phyloP scores from a whole-genome alignment of 2,888 invertebrate species.

The Agrotis segetum region DNA sequence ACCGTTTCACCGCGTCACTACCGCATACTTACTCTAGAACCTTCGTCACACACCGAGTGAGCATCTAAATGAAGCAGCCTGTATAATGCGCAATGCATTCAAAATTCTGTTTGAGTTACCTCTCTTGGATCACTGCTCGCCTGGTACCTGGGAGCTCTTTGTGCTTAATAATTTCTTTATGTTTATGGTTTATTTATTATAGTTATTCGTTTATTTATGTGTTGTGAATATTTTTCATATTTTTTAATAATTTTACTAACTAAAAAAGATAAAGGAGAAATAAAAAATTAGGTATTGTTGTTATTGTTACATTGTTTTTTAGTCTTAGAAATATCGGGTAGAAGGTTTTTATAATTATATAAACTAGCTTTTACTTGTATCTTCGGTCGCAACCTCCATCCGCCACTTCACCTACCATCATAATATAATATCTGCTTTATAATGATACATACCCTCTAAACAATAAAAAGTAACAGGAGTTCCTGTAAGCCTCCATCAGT shows the following conservation, averaged over 20 bases:
- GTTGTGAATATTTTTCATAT: too few species aligned
- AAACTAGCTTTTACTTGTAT: too few species aligned
- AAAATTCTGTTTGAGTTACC: slow-evolving; percentile 53
- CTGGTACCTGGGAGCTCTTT: slow-evolving; percentile 27
- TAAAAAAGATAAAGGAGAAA: too few species aligned
- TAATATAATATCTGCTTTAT: not conserved
- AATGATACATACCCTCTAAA: too few species aligned
- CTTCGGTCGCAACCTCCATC: too few species aligned
- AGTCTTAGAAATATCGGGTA: too few species aligned
- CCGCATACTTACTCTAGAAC: slow-evolving; percentile 33
- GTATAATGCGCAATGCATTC: slow-evolving; percentile 45
- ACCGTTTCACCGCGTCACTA: slow-evolving; percentile 20
- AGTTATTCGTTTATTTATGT: not conserved
- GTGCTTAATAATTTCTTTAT: slow-evolving; percentile 36
- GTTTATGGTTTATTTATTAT: slow-evolving; percentile 6
- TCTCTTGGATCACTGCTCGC: slow-evolving; percentile 34
- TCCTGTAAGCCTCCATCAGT: not conserved
- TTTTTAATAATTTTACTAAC: too few species aligned
- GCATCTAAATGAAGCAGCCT: slow-evolving; percentile 44
- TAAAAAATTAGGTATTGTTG: too few species aligned
- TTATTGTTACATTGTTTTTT: too few species aligned
- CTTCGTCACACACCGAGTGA: slow-evolving; percentile 29
- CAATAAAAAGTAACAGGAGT: not conserved
- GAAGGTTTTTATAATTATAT: too few species aligned
- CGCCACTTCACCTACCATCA: too few species aligned